Conservation (phyloP, 2,797 vertebrate species). For the Synanceia verrucosa region DNA sequence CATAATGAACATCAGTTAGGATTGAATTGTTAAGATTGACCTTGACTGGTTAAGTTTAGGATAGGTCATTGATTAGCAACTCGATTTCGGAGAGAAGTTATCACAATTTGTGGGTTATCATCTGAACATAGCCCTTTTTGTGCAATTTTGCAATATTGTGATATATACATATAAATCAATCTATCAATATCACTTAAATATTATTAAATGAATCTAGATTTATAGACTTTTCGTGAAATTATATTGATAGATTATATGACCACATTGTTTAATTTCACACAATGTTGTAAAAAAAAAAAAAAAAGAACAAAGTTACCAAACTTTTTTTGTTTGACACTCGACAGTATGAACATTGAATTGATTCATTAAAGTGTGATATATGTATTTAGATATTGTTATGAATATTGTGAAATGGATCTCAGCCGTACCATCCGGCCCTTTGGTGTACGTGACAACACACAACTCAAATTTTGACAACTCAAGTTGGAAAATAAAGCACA, state of each 20-base stretch:
- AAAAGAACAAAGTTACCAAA: neutral
- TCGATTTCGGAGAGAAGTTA: no score
- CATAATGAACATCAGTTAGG: no score
- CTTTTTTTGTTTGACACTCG: neutral
- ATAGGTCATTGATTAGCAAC: no score
- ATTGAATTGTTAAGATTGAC: no score
- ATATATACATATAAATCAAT: neutral
- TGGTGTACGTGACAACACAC: slow-evolving; percentile 19
- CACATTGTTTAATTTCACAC: neutral
- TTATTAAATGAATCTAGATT: no score
- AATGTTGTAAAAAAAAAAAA: neutral
- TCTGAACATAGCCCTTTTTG: no score
- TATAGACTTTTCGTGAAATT: neutral
- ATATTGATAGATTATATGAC: neutral
- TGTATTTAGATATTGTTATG: neutral
- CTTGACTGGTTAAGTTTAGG: no score
- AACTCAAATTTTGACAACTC: slow-evolving; percentile 24
- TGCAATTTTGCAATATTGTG: neutral
- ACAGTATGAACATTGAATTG: neutral
- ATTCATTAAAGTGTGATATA: neutral
- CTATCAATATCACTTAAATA: neutral
- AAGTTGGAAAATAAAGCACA: slow-evolving; percentile 45
- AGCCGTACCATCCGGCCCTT: neutral
- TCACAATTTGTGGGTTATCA: no score
- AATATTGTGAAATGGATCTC: slow-evolving; percentile 1